Percentiles rank a stretch among this genome's conserved stretches.
These are phyloP conservation scores for Benitochromis conjunctus DNA, from an alignment of 2,113 vertebrate species.

Conservation along the genomic window DNA sequence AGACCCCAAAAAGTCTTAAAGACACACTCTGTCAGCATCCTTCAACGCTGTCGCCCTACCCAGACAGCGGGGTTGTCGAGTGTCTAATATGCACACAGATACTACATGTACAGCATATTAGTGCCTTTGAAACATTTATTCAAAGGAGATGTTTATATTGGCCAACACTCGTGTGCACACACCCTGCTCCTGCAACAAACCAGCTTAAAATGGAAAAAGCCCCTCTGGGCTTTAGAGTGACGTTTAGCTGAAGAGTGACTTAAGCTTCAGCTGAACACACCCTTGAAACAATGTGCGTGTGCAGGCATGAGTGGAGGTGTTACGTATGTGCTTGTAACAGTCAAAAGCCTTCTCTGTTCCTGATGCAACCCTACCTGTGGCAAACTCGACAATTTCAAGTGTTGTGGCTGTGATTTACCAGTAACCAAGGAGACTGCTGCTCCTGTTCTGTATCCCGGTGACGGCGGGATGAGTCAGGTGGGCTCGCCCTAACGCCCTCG, in stretches of 20 bases:
- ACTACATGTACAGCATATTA: not conserved
- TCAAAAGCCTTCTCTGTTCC: not conserved
- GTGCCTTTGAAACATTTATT: not conserved
- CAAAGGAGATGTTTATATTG: not conserved
- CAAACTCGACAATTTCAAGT: not conserved
- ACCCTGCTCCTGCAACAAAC: not conserved
- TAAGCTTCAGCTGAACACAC: slow-evolving; percentile 27
- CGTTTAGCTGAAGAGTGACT: not conserved
- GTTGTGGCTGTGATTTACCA: not conserved
- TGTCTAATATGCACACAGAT: not conserved
- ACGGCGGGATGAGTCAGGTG: slow-evolving; percentile 15
- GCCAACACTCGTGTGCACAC: not conserved
- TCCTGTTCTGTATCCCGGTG: not conserved
- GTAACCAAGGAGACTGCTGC: slow-evolving; percentile 33
- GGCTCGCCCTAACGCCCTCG: not conserved
- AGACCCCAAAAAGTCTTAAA: not conserved
- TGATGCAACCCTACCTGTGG: not conserved
- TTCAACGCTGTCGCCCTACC: not conserved
- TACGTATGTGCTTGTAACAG: slow-evolving; percentile 18
- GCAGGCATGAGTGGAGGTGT: slow-evolving; percentile 27
- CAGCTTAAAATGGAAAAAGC: not conserved
- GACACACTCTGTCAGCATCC: not conserved
- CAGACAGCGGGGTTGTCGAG: not conserved
- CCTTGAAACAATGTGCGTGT: slow-evolving; percentile 32
- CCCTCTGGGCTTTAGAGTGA: not conserved